Conservation (phyloP, 2,888 invertebrate genomes). For the Branchinecta sandiegonensis region DNA sequence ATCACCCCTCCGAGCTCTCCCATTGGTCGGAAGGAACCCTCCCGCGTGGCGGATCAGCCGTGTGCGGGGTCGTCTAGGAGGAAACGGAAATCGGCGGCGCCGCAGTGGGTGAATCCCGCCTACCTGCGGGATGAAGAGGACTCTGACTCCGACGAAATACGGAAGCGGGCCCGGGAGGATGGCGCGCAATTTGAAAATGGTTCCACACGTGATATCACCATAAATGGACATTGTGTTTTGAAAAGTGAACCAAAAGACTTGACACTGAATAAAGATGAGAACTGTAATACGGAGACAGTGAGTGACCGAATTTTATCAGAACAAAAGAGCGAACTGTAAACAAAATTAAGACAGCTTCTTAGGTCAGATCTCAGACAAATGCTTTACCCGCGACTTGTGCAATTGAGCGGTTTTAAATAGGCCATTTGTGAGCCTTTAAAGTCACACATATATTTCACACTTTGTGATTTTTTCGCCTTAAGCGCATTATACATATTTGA, state of each 20-base stretch:
- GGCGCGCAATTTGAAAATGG: neutral
- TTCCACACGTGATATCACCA: neutral
- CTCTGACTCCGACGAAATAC: neutral
- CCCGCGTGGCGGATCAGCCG: conserved; percentile 14
- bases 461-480: conserved; percentile 16
- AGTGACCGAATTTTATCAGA: neutral
- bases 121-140: conserved; percentile 46
- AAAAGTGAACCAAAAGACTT: conserved; percentile 12
- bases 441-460: neutral
- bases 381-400: conserved; percentile 3
- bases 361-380: conserved; percentile 3
- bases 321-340: neutral
- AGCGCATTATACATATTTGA: conserved; percentile 13
- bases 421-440: conserved; percentile 13
- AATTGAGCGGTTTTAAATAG: neutral
- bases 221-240: neutral
- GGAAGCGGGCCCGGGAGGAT: conserved; percentile 11
- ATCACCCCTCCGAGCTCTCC: conserved; percentile 26
- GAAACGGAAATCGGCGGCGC: conserved; percentile 82
- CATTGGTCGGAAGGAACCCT: conserved; percentile 23
- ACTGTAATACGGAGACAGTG: neutral
- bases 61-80: conserved; percentile 40
- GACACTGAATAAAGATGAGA: conserved; percentile 5
- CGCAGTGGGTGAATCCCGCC: conserved; percentile 94
- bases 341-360: neutral